phyloP scores from a whole-genome alignment of 2,113 vertebrate species.

The Thamnophis sirtalis region DNA sequence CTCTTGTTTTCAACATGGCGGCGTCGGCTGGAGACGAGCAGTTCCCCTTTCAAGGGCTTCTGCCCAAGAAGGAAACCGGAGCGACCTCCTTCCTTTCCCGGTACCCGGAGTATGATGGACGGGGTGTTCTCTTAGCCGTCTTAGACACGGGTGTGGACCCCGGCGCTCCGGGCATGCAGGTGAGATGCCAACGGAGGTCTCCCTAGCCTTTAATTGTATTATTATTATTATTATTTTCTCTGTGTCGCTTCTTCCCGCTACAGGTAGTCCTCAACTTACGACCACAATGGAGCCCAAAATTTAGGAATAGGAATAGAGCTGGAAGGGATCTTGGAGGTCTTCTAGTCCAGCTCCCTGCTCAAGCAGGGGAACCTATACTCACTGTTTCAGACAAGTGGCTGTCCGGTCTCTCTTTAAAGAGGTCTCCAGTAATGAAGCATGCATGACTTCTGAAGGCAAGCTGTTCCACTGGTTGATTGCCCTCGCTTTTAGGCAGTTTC shows the following conservation, averaged over 20 bases:
- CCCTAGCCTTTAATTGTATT: neutral
- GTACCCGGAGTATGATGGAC: constrained; percentile 90
- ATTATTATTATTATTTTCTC: neutral
- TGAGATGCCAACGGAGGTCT: constrained; percentile 49
- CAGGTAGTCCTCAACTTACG: neutral
- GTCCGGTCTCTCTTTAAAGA: no score
- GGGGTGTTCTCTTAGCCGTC: constrained; percentile 88
- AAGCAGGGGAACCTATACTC: no score
- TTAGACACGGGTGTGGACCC: constrained; percentile 96
- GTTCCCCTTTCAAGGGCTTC: constrained; percentile 90
- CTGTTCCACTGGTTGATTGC: no score
- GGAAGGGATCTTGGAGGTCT: no score
- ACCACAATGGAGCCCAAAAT: neutral
- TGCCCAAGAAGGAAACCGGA: constrained; percentile 96
- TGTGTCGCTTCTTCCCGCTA: neutral
- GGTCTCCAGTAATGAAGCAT: no score
- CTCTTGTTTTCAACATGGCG: constrained; percentile 64
- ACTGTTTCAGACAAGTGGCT: no score
- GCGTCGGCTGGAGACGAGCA: constrained; percentile 89
- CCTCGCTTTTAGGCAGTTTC: no score
- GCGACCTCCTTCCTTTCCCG: constrained; percentile 85
- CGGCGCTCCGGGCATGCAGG: constrained; percentile 96
- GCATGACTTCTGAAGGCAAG: no score
- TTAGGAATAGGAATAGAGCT: neutral
- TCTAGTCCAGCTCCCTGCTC: no score